Evolutionary conservation across 1,140 invertebrate genomes (phyloP).

Genomic region (Bilobella aurantiaca): DNA sequence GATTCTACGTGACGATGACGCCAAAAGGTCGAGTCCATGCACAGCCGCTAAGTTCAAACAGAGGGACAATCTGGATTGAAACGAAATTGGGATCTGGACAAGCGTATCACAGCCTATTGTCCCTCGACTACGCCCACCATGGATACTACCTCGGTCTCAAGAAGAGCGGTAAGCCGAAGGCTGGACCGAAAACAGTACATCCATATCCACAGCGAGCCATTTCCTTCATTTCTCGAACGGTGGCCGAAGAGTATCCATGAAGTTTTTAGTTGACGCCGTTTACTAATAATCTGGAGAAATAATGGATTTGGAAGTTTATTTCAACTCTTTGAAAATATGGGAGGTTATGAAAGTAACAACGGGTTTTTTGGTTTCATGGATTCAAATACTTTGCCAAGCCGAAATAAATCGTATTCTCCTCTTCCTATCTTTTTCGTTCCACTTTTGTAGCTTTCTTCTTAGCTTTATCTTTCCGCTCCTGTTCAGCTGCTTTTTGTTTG

Average conservation of each 20-base stretch:
- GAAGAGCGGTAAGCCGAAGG: slow-evolving; percentile 51
- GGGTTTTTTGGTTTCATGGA: no score
- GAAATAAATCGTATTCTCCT: background rate
- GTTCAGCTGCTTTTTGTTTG: slow-evolving; percentile 72
- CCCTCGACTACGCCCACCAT: slow-evolving; percentile 47
- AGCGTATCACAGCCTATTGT: slow-evolving; percentile 43
- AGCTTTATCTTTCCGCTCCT: slow-evolving; percentile 60
- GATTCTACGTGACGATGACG: slow-evolving; percentile 52
- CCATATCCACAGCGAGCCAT: slow-evolving; percentile 53
- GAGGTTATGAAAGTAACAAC: background rate
- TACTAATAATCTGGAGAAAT: background rate
- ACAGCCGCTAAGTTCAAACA: slow-evolving; percentile 21
- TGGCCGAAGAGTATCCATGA: slow-evolving; percentile 23
- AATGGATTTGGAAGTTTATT: background rate
- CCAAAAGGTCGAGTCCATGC: slow-evolving; percentile 46
- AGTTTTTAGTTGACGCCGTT: slow-evolving; percentile 4
- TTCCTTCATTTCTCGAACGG: slow-evolving; percentile 46
- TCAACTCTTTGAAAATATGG: no score
- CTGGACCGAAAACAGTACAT: slow-evolving; percentile 47
- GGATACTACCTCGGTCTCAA: slow-evolving; percentile 57
- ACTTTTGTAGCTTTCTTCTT: slow-evolving; percentile 77
- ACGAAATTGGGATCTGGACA: slow-evolving; percentile 16
- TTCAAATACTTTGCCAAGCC: background rate
- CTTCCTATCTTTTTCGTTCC: slow-evolving; percentile 63
- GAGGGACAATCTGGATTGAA: slow-evolving; percentile 33